A percentile compares a stretch with the other conserved stretches of the same genome.
Evolutionary conservation across 2,113 vertebrate species (phyloP).

Genomic region (Ammodytes marinus): DNA sequence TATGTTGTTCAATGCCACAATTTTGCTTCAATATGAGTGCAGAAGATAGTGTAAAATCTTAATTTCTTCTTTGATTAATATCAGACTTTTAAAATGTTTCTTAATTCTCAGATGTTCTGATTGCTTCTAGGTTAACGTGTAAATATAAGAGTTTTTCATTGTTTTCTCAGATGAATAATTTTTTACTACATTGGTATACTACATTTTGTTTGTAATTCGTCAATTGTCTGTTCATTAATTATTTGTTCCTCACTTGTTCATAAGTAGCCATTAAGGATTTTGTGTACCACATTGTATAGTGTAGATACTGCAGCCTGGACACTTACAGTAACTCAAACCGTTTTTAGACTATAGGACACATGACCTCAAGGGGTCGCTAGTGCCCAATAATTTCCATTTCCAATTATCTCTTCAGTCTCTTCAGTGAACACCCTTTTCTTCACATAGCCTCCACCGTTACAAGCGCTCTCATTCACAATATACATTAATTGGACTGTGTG

Average conservation of each 20-base stretch:
- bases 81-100: no score
- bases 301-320: neutral
- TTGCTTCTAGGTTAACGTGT: no score
- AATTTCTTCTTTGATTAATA: no score
- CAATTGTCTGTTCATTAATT: neutral
- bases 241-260: neutral
- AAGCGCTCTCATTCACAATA: slow-evolving; percentile 53
- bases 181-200: neutral
- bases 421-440: slow-evolving; percentile 63
- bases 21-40: no score
- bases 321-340: neutral
- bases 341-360: neutral
- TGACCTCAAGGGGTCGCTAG: slow-evolving; percentile 67
- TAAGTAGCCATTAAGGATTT: no score
- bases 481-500: slow-evolving; percentile 8
- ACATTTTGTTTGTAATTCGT: neutral
- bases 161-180: no score
- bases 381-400: slow-evolving; percentile 25
- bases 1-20: no score
- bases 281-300: neutral
- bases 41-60: no score
- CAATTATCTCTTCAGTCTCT: slow-evolving; percentile 23
- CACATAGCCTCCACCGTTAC: slow-evolving; percentile 37
- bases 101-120: no score
- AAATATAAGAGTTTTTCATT: no score